Evolutionary conservation across 2,888 invertebrate genomes (phyloP), one percentile per base, ranked within the genome.

Genomic region (Biston stratarius): DNA sequence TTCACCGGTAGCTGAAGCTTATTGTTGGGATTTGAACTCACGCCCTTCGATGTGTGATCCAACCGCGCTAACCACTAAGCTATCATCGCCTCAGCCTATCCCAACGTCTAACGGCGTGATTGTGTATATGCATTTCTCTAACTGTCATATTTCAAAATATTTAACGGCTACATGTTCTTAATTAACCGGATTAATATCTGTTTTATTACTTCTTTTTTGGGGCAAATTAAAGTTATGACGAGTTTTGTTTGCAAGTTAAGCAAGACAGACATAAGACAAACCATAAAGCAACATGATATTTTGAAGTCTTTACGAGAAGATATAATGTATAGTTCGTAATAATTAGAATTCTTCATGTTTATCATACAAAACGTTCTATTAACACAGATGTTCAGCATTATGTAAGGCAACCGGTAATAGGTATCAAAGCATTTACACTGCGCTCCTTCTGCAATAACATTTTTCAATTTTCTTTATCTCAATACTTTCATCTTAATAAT

Each of bases 351-450:
- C 72, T 75, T 74, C 66, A 61, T 74, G 74, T 82, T 77, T 77
- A 75, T 75, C 73, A 79, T 78, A 83, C 79, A 82, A 83, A 84
- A 81, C 77, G 82, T 81, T 82, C 84, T 82, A 88, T 90, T 91
- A 89, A 91, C 92, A 92, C 88, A 91, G 88, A 90, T 92, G 90
- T 82, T 86, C 89, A 89, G 74, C 74, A 79, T 92, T 92, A 90
- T 84, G 82, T 87, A 91, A 92, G 77, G 73, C 75, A 45, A 44
- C 55, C 34, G 63, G 67, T 56, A 63, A 61, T 56, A 59, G 56
- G 47, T 34, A 24, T 49, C 63, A 34, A 38, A 56, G 57, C 48
- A 59, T 62, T 67, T 59, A 62, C 61, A 62, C 62, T 59, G 67
- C 61, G 67, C 62, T 58, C 58, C 56, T n/a, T 51, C 58, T 64